These are phyloP conservation scores for Anhinga anhinga DNA, from an alignment of 2,113 vertebrate species.

Conservation along the genomic window DNA sequence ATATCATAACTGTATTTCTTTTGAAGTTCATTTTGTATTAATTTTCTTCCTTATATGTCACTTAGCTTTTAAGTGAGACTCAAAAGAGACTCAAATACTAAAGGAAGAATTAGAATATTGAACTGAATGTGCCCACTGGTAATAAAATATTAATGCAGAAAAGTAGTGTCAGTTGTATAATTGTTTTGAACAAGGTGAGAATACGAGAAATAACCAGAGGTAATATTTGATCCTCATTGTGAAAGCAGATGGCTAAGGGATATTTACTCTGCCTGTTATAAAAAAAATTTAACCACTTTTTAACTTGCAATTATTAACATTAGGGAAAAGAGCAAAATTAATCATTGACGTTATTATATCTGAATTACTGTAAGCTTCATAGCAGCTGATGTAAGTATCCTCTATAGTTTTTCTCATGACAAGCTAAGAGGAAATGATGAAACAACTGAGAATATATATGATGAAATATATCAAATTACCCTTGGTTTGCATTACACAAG, in stretches of 20 bases:
- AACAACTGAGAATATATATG: background rate
- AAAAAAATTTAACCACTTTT: background rate
- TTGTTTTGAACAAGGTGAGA: slow-evolving; percentile 3
- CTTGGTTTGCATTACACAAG: background rate
- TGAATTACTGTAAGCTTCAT: background rate
- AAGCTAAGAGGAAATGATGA: background rate
- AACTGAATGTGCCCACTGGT: background rate
- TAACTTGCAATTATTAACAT: background rate
- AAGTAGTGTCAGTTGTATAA: background rate
- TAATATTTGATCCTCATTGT: background rate
- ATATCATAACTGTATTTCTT: background rate
- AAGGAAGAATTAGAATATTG: background rate
- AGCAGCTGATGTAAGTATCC: background rate
- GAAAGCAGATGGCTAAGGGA: background rate
- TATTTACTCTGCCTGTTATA: background rate
- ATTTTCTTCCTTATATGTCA: background rate
- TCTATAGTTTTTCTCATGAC: background rate
- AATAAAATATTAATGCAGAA: background rate
- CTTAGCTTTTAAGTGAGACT: slow-evolving; percentile 28
- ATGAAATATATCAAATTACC: background rate
- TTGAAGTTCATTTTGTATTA: background rate
- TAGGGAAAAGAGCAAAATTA: slow-evolving; percentile 31
- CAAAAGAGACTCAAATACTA: background rate
- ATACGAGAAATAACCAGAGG: background rate
- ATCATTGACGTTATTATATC: background rate